These are phyloP conservation scores for Megathymus violae DNA, from an alignment of 1,140 invertebrate species.

Conservation along the genomic window DNA sequence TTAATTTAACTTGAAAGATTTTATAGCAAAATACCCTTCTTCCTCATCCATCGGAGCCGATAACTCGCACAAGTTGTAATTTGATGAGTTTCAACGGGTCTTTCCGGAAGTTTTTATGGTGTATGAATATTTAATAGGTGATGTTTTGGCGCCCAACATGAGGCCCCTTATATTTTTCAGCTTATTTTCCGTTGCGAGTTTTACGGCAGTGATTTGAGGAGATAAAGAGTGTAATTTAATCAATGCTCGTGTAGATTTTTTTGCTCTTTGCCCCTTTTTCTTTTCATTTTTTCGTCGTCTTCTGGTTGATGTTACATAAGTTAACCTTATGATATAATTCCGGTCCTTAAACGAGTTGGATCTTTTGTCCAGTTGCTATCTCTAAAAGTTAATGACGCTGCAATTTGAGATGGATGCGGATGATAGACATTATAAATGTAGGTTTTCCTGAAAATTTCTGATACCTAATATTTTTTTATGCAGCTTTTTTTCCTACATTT, in stretches of 20 bases:
- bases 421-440: slow-evolving; percentile 18
- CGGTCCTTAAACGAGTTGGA: slow-evolving; percentile 31
- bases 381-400: slow-evolving; percentile 32
- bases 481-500: background rate
- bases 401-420: slow-evolving; percentile 25
- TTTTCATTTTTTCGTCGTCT: slow-evolving; percentile 25
- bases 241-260: slow-evolving; percentile 49
- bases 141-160: slow-evolving; percentile 58
- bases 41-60: slow-evolving; percentile 38
- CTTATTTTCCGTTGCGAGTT: slow-evolving; percentile 52
- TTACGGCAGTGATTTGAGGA: slow-evolving; percentile 60
- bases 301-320: slow-evolving; percentile 26
- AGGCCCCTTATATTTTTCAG: slow-evolving; percentile 51
- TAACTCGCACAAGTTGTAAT: slow-evolving; percentile 62
- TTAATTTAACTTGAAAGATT: slow-evolving; percentile 32
- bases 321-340: slow-evolving; percentile 33
- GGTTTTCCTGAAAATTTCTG: slow-evolving; percentile 12
- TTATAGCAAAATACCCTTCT: slow-evolving; percentile 38
- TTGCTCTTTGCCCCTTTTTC: slow-evolving; percentile 34
- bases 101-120: slow-evolving; percentile 60
- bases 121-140: slow-evolving; percentile 64
- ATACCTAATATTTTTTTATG: slow-evolving; percentile 21
- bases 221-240: slow-evolving; percentile 65
- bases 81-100: slow-evolving; percentile 61
- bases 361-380: slow-evolving; percentile 33